phyloP scores from a whole-genome alignment of 2,113 vertebrate genomes.

The Tricholaema leucomelas region DNA sequence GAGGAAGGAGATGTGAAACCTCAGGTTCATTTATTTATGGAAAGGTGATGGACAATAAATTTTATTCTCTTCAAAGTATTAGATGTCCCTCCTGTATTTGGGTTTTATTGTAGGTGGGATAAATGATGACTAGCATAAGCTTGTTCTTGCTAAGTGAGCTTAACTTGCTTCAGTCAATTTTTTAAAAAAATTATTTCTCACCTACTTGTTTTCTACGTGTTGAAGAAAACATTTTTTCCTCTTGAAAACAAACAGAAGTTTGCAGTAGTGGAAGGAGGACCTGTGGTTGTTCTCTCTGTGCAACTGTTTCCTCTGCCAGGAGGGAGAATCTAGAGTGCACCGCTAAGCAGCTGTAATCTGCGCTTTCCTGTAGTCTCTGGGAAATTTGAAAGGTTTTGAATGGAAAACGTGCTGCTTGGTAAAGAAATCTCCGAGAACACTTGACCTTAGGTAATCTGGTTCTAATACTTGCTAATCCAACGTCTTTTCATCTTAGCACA shows the following conservation, averaged over 20 bases:
- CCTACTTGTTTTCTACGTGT: background rate
- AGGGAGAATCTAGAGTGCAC: background rate
- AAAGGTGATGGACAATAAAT: background rate
- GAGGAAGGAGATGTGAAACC: background rate
- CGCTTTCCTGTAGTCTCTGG: background rate
- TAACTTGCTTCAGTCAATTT: background rate
- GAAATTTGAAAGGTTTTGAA: background rate
- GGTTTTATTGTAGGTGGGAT: slow-evolving; percentile 13
- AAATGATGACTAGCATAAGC: background rate
- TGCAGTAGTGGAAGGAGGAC: background rate
- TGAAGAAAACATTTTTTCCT: background rate
- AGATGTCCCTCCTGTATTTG: background rate
- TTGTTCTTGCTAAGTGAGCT: background rate
- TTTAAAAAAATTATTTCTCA: background rate
- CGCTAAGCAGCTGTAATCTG: background rate
- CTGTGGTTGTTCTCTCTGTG: background rate
- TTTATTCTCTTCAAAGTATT: background rate
- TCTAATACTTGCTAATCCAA: slow-evolving; percentile 41
- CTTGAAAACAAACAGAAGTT: background rate
- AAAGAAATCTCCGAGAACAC: background rate
- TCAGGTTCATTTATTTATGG: background rate
- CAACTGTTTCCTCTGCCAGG: background rate
- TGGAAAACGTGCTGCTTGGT: background rate
- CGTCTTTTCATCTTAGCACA: slow-evolving; percentile 26
- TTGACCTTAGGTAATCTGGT: slow-evolving; percentile 17